Base-by-base conservation (phyloP, 2,113 vertebrate genomes). In the Saimiri boliviensis region DNA sequence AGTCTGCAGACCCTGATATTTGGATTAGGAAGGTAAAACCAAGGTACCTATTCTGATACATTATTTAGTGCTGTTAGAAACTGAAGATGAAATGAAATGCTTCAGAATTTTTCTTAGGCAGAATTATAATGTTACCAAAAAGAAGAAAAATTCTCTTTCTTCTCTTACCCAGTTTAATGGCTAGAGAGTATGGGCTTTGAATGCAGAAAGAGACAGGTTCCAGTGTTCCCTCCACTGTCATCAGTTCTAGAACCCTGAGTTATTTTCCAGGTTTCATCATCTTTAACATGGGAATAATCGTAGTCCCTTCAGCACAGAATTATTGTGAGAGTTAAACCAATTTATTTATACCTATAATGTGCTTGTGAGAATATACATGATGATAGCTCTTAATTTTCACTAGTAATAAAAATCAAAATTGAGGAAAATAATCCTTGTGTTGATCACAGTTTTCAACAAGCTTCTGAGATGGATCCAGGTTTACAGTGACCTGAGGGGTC, bases 311-410 rank as follows among this genome's bases (percentile, higher is more conserved):
- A 68, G 32, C 1, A 68, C 6, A 84, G 23, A 88, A 94, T 87
- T 88, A 47, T 87, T 95, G 5, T 95, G 42, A 93, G 47, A 77
- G 21, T 74, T 83, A 45, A 74, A 30, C 27, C 32, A 88, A 17
- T 81, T 81, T 93, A 27, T 68, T 4, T 73, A 73, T 80, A 52
- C 3, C 63, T 37, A 37, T 7, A 35, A 60, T 35, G n/a, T 60
- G 7, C 40, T 74, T 89, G 27, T 17, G 45, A 73, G 10, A 84
- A 27, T 71, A 40, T 56, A 93, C 63, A 45, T 66, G 71, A 23
- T 70, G 93, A 87, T 47, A 70, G 10, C 25, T 87, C 79, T 82
- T 60, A 81, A 91, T 95, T 96, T 97, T 95, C n/a, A 91, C 25
- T n/a, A 68, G 30, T 47, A 63, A 23, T 56, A 86, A 35, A 56